Evolutionary conservation across 2,888 invertebrate genomes (phyloP), one percentile per base, ranked within the genome.

Genomic region (Piscicola geometra): DNA sequence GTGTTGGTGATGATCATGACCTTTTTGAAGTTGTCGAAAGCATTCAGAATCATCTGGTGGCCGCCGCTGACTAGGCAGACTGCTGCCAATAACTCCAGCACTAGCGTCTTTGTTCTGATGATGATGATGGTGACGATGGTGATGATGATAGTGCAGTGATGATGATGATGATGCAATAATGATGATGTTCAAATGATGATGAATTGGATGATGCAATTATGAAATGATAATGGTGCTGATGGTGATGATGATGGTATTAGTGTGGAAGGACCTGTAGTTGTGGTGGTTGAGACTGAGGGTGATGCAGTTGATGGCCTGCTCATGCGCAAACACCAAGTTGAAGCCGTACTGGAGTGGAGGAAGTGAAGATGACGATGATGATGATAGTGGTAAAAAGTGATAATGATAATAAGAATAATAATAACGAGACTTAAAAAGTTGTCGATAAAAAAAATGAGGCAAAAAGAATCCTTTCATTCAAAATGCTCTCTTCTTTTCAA

Each of bases 51-150:
- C 83, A 98, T 94, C 87, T 95, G 94, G 84, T 99, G 99, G n/a
- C 99, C 99, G 28, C 98, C 98, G 87, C 96, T 96, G 77, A 99
- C 97, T 80, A 98, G 88, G 86, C 99, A 99, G 81, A 99, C 96
- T 78, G 98, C 99, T 0, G 99, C 98, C 78, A 99, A 88, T 77
- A 99, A 89, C 86, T 99, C 98, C 81, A 99, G 88, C 30, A 99
- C 98, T 79, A 99, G 87, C 0, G 98, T 95, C 88, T 99, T 99
- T 36, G 99, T 99, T 79, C 98, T 90, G 83, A 41, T 85, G 33
- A 9, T 64, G 64, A 21, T 64, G 9, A 28, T 12, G 5, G 25
- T 25, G 3, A 21, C 21, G 64, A 52, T 64, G 64, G 28, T 41
- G 41, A 9, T 41, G 5, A 9, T 3, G 5, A 18, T 9, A 28